Evolutionary conservation across 2,113 vertebrate genomes (phyloP).

Genomic region (Eubucco bourcierii): DNA sequence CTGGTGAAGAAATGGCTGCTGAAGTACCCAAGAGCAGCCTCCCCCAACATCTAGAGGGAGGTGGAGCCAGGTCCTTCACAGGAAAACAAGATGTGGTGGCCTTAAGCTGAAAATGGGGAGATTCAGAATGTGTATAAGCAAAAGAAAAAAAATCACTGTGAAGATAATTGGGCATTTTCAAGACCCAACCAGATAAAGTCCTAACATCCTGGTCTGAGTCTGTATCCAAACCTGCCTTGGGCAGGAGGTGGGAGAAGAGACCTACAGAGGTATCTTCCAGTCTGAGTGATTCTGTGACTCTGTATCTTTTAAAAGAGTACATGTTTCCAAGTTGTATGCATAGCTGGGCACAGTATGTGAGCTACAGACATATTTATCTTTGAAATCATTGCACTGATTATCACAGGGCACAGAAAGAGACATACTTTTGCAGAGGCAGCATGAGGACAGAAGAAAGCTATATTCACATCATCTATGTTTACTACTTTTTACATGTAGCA

Average conservation of each 20-base stretch:
- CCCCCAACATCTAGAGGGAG: neutral
- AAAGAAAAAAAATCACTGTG: neutral
- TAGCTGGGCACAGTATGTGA: neutral
- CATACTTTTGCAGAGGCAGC: neutral
- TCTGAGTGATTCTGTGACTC: neutral
- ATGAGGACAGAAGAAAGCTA: neutral
- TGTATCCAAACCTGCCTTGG: neutral
- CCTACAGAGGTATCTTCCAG: accelerated
- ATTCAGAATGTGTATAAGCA: neutral
- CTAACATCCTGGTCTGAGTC: neutral
- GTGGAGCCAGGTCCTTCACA: neutral
- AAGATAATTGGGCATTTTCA: neutral
- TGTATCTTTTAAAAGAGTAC: neutral
- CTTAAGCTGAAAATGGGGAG: neutral
- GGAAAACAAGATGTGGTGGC: neutral
- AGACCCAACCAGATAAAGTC: neutral
- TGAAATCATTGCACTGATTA: neutral
- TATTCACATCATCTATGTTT: neutral
- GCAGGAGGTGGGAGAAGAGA: neutral
- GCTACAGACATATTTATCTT: neutral
- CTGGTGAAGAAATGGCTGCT: neutral
- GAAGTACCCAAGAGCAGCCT: neutral
- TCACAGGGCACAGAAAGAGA: neutral
- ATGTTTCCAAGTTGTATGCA: neutral
- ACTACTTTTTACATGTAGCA: neutral